Evolutionary conservation across 2,113 vertebrate genomes (phyloP).

Genomic region (Laterallus jamaicensis): DNA sequence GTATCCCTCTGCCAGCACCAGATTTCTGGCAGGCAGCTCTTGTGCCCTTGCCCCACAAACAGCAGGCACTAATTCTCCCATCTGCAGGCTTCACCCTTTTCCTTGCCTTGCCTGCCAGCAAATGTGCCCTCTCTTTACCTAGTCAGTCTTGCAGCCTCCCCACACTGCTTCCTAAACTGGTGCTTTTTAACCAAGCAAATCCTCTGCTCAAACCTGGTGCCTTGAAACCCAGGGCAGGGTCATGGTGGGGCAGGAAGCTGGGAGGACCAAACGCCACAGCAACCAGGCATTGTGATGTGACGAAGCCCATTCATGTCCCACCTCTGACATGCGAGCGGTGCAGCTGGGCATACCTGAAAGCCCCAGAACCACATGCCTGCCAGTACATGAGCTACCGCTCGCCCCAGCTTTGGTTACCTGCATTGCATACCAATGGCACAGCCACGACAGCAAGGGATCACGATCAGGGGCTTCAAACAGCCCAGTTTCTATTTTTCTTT

Average conservation of each 20-base stretch:
- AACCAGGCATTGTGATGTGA: rapidly evolving
- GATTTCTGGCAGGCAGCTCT: slow-evolving; percentile 59
- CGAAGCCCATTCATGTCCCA: background rate
- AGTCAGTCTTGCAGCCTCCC: slow-evolving; percentile 13
- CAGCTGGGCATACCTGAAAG: background rate
- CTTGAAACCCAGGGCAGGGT: too few species aligned
- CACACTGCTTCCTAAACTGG: background rate
- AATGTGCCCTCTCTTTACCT: slow-evolving; percentile 29
- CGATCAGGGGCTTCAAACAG: background rate
- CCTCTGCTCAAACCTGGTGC: background rate
- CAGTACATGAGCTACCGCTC: rapidly evolving
- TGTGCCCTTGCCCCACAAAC: slow-evolving; percentile 54
- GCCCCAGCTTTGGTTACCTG: background rate
- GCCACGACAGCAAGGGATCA: background rate
- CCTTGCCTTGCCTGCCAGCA: slow-evolving; percentile 56
- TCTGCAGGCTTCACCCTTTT: slow-evolving; percentile 54
- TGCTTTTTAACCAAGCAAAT: background rate
- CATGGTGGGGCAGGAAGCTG: too few species aligned
- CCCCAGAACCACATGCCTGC: background rate
- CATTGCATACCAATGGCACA: background rate
- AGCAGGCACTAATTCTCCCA: slow-evolving; percentile 60
- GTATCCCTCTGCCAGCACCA: slow-evolving; percentile 53
- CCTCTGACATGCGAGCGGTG: background rate
- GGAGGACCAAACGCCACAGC: background rate
- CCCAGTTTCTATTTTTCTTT: background rate